Evolutionary conservation across 1,140 invertebrate genomes (phyloP), one percentile per base, ranked within the genome.

Genomic region (Thaumatotibia leucotreta): DNA sequence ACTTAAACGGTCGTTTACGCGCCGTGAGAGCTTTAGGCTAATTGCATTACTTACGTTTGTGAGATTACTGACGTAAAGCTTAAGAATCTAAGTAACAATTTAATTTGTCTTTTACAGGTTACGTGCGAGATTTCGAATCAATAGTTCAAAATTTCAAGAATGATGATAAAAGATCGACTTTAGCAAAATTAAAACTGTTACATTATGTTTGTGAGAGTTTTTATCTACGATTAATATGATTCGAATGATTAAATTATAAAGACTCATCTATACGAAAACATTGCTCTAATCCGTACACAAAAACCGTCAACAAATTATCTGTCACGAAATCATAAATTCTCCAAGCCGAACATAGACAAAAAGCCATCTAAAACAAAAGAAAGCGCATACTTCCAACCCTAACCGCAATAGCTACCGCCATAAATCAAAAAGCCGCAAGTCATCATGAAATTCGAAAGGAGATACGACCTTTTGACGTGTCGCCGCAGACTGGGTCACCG

Each of bases 41-140:
- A 58, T 58, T 58, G 24, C 52, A 58, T 58, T 54, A 54, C 50
- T 54, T 58, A 58, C 23, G 29, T 58, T 58, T 58, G 52, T 14
- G 24, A 58, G 24, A 27, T 29, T 58, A n/a, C 52, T 11, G 32
- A 33, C 11, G 17, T 45, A 1, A 20, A 45, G 39, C 39, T 45
- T 8, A 45, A 17, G 9, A 8, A 14, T 20, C 39, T 4, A 17
- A 45, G 35, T 20, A 17, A 45, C 17, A 20, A 45, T 45, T 45
- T 45, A 45, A 45, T 45, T 45, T 45, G 14, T 20, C 39, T 29
- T 29, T 4, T 29, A 29, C 27, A 29, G 2, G 27, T n/a, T n/a
- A n/a, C n/a, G n/a, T n/a, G n/a, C n/a, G n/a, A n/a, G n/a, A n/a
- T n/a, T n/a, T n/a, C n/a, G n/a, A n/a, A n/a, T n/a, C n/a, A n/a